These are phyloP conservation scores for Drosophila equinoxialis DNA, from an alignment of 1,140 invertebrate genomes.

Conservation along the genomic window DNA sequence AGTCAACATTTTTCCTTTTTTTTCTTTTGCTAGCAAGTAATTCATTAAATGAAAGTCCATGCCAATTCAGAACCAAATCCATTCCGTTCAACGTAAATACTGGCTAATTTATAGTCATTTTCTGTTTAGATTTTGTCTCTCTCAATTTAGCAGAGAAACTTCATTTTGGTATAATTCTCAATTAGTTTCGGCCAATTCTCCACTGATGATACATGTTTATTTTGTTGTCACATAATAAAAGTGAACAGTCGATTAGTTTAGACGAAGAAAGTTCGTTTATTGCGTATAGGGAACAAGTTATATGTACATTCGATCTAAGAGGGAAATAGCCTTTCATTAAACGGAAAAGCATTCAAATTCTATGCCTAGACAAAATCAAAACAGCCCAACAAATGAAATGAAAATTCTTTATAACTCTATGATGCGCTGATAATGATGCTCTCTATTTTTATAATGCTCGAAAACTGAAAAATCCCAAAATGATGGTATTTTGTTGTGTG, in stretches of 20 bases:
- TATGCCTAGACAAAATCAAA: conserved; percentile 2
- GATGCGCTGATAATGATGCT: conserved; percentile 14
- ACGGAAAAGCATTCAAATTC: neutral
- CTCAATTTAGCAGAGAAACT: too few species aligned
- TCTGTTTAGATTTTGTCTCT: too few species aligned
- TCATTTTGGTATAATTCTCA: neutral
- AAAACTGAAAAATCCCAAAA: conserved; percentile 7
- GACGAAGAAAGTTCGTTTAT: neutral
- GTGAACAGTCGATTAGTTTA: neutral
- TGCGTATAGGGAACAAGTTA: conserved; percentile 5
- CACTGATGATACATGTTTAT: too few species aligned
- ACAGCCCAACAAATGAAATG: neutral
- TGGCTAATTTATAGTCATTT: neutral
- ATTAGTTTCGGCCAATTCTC: neutral
- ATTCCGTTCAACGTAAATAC: conserved; percentile 20
- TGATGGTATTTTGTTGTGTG: neutral
- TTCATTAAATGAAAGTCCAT: conserved; percentile 20
- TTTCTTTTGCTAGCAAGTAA: conserved; percentile 32
- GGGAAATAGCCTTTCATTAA: neutral
- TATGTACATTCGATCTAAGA: too few species aligned
- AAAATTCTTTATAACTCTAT: neutral
- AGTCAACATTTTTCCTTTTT: conserved; percentile 9
- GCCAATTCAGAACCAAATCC: conserved; percentile 49
- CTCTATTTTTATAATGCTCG: conserved; percentile 72
- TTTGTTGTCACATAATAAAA: too few species aligned